Percentiles rank a stretch among this genome's conserved stretches.
Conservation (phyloP, 2,113 vertebrate species). For the Passerina amoena region DNA sequence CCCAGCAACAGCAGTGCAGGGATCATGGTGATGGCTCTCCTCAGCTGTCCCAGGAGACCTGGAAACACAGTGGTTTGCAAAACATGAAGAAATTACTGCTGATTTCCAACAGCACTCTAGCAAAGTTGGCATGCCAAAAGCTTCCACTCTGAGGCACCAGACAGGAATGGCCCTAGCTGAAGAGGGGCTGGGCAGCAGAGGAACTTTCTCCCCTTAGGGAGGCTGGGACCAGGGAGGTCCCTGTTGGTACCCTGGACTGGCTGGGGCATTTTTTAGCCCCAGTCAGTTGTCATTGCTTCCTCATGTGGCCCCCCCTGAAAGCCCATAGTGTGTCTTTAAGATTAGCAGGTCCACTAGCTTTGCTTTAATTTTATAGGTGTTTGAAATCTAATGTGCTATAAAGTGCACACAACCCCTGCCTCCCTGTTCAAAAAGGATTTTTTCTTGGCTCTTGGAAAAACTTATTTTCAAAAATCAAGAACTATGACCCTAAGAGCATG, state of each 20-base stretch:
- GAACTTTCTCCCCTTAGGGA: neutral
- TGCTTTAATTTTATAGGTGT: neutral
- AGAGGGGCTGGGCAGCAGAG: neutral
- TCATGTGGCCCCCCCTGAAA: neutral
- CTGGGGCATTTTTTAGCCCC: neutral
- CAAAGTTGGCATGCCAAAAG: neutral
- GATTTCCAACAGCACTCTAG: neutral
- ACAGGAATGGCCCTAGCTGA: neutral
- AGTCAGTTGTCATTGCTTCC: neutral
- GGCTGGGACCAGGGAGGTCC: neutral
- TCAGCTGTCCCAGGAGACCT: slow-evolving; percentile 68
- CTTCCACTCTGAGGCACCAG: neutral
- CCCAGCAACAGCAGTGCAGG: slow-evolving; percentile 49
- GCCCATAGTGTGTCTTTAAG: accelerated
- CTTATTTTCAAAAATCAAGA: neutral
- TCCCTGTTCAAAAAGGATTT: neutral
- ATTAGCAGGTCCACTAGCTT: neutral
- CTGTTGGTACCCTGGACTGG: neutral
- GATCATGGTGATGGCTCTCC: slow-evolving; percentile 26
- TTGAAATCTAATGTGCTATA: neutral
- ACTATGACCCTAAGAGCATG: neutral
- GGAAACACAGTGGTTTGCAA: slow-evolving; percentile 69
- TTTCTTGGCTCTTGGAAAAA: neutral
- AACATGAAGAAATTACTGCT: neutral
- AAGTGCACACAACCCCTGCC: neutral